Base-by-base conservation (phyloP, 92 coral and sea anemone species). In the Zoanthus sansibaricus region DNA sequence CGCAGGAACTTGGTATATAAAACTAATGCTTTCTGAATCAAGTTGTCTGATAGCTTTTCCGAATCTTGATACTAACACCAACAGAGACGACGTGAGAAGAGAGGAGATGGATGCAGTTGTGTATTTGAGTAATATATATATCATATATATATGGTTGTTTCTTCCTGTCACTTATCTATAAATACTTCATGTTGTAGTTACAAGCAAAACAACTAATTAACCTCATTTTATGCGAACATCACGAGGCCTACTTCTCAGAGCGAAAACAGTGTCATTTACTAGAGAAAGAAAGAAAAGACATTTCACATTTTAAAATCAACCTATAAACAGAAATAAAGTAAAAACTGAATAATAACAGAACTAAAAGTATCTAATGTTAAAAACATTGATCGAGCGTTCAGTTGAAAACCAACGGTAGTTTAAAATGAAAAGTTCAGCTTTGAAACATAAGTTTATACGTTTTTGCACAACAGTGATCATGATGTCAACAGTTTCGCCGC, bases 141-240 rank as follows among this genome's bases (percentile, higher is more conserved):
- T 37, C 25, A 25, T 25, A 17, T 62, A 62, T 37, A 2, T 37
- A 37, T 37, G 4, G 7, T 11, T 11, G 55, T 62, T 17, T 7
- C 25, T 62, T 62, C 69, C 69, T 62, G 69, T 17, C 9, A n/a
- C 21, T 62, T 16, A 17, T 62, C 69, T 62, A 62, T 62, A 62
- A 62, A 62, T 62, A 62, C 69, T 62, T 62, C 69, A 62, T 62
- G 69, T 62, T 62, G 69, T 62, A 62, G 69, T 62, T 62, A 62
- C 69, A 20, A 62, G 9, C 25, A 62, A 62, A 62, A 62, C 69
- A 62, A 31, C 69, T 62, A 62, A 62, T 62, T 62, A 62, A 9
- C 21, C 69, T 62, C 2, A 17, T 17, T 62, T 62, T 18, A 62
- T 17, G 69, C 69, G 8, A 62, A 4, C n/a, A 16, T 7, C 69